These are phyloP conservation scores for Bubo bubo DNA, from an alignment of 2,113 vertebrate genomes.

Conservation along the genomic window DNA sequence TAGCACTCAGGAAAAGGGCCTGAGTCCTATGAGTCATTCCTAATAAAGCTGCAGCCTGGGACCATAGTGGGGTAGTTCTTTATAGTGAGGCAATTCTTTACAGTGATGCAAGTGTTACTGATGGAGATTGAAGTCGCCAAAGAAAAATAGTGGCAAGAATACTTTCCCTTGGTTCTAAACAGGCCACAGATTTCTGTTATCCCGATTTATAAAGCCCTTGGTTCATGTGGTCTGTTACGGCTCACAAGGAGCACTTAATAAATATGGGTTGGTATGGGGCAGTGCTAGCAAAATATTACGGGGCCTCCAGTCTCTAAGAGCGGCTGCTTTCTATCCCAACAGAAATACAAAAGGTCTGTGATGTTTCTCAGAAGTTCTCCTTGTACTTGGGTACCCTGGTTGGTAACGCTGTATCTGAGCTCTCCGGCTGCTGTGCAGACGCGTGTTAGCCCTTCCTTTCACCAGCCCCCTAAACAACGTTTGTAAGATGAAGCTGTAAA, in stretches of 20 bases:
- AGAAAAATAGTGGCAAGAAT: neutral
- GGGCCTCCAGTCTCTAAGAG: neutral
- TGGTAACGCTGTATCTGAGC: neutral
- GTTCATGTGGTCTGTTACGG: neutral
- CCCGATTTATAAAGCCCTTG: neutral
- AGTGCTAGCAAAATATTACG: neutral
- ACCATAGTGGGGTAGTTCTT: neutral
- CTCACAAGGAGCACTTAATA: neutral
- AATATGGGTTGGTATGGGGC: neutral
- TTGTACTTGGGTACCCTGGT: neutral
- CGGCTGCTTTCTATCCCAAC: neutral
- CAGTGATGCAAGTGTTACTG: neutral
- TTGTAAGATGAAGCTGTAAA: neutral
- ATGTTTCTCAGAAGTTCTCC: neutral
- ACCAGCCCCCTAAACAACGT: neutral
- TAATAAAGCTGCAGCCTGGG: neutral
- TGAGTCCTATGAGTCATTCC: accelerated
- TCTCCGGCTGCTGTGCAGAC: neutral
- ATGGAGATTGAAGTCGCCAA: neutral
- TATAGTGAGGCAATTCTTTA: neutral
- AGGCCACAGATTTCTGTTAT: neutral
- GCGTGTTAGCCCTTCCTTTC: neutral
- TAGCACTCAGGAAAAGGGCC: neutral
- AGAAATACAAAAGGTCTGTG: neutral
- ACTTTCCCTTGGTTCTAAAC: neutral